phyloP scores from a whole-genome alignment of 2,797 vertebrate species.

The Acrocephalus scirpaceus region DNA sequence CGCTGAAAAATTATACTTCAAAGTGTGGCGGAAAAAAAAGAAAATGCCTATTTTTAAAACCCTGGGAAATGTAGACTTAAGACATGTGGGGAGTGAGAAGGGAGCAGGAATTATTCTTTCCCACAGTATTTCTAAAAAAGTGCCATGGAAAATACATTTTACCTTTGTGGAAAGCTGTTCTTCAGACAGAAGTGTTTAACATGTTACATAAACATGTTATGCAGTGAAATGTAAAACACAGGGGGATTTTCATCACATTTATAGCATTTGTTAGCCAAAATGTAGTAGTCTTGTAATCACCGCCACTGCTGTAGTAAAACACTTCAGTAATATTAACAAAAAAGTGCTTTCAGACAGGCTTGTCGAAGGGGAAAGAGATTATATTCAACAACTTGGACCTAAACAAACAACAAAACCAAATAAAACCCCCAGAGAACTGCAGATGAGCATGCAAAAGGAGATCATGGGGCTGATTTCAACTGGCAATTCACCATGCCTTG shows the following conservation, averaged over 20 bases:
- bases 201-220: constrained; percentile 73
- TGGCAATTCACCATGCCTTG: neutral
- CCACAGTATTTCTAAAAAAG: constrained; percentile 24
- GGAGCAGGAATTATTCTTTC: neutral
- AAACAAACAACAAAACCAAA: neutral
- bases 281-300: constrained; percentile 51
- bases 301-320: constrained; percentile 48
- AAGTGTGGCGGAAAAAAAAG: neutral
- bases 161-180: constrained; percentile 64
- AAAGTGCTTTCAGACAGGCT: constrained; percentile 14
- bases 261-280: constrained; percentile 74
- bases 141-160: constrained; percentile 44
- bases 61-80: neutral
- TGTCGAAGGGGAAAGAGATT: neutral
- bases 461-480: neutral
- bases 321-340: constrained; percentile 52
- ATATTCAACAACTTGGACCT: neutral
- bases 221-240: constrained; percentile 72
- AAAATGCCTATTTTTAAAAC: neutral
- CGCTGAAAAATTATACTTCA: neutral
- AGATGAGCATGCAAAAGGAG: neutral
- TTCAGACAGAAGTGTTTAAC: constrained; percentile 68
- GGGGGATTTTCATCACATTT: constrained; percentile 72
- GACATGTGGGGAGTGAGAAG: neutral
- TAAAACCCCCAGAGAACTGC: neutral